phyloP scores from a whole-genome alignment of 2,797 vertebrate genomes.

The Gastrophryne carolinensis region DNA sequence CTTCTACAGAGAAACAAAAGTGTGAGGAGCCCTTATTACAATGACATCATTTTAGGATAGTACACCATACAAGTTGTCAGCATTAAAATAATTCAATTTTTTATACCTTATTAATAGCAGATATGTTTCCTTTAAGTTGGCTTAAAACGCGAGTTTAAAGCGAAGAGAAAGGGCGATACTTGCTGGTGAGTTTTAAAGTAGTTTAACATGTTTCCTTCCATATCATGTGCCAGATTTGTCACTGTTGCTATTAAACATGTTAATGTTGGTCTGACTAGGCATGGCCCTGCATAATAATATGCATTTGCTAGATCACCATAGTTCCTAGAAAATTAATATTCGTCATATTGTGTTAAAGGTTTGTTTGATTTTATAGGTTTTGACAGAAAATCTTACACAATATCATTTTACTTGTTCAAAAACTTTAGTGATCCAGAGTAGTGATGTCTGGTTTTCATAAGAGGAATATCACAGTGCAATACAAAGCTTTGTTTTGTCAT shows the following conservation, averaged over 20 bases:
- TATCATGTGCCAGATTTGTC: conserved; percentile 7
- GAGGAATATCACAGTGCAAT: neutral
- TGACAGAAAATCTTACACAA: neutral
- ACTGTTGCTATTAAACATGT: neutral
- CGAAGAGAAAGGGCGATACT: neutral
- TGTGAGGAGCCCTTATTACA: too few relatives aligned
- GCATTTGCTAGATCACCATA: neutral
- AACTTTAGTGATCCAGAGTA: neutral
- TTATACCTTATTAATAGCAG: too few relatives aligned
- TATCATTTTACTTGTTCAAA: neutral
- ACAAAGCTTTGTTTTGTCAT: neutral
- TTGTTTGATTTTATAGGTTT: neutral
- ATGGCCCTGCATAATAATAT: conserved; percentile 27
- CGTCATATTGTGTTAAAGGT: conserved; percentile 2
- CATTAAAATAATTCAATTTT: too few relatives aligned
- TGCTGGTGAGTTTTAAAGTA: neutral
- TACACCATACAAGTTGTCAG: too few relatives aligned
- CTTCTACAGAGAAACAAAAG: too few relatives aligned
- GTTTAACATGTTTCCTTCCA: neutral
- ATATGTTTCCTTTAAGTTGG: too few relatives aligned
- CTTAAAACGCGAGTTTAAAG: too few relatives aligned
- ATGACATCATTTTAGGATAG: too few relatives aligned
- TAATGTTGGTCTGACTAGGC: neutral
- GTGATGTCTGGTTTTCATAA: neutral
- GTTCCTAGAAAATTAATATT: conserved; percentile 27